Conservation (phyloP, 2,113 vertebrate genomes). For the Pristiophorus japonicus region DNA sequence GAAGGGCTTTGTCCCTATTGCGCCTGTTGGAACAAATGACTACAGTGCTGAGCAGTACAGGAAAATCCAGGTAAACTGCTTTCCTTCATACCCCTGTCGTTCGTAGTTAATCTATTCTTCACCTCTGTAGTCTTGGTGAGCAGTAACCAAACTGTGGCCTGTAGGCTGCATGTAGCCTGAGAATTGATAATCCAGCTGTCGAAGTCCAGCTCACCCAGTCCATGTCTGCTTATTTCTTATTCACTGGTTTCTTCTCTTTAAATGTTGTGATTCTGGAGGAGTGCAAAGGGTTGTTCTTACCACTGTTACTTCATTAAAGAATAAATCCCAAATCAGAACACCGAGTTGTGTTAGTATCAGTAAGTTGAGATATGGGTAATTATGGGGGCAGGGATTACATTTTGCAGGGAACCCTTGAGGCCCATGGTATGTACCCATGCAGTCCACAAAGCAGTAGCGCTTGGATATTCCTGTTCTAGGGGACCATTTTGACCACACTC, state of each 20-base stretch:
- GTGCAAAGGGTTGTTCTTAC: background rate
- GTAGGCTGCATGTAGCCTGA: background rate
- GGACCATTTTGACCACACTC: background rate
- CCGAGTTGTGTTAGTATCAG: background rate
- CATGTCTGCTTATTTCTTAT: background rate
- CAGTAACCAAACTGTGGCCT: background rate
- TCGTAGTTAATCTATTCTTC: no score
- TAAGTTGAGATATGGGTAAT: background rate
- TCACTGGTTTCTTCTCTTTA: background rate
- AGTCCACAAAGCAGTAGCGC: background rate
- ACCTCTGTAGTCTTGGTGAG: background rate
- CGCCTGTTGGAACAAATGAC: constrained; percentile 74
- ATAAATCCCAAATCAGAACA: background rate
- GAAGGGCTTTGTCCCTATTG: constrained; percentile 75
- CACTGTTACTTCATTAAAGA: no score
- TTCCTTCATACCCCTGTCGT: background rate
- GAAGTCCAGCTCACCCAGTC: background rate
- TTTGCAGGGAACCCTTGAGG: background rate
- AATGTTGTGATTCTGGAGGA: background rate
- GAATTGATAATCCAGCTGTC: background rate
- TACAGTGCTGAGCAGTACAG: constrained; percentile 72
- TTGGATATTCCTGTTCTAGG: background rate
- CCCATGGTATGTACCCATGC: background rate
- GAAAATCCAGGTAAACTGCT: constrained; percentile 68
- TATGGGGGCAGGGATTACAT: background rate